Conservation (phyloP, 2,888 invertebrate genomes). For the Rapana venosa region DNA sequence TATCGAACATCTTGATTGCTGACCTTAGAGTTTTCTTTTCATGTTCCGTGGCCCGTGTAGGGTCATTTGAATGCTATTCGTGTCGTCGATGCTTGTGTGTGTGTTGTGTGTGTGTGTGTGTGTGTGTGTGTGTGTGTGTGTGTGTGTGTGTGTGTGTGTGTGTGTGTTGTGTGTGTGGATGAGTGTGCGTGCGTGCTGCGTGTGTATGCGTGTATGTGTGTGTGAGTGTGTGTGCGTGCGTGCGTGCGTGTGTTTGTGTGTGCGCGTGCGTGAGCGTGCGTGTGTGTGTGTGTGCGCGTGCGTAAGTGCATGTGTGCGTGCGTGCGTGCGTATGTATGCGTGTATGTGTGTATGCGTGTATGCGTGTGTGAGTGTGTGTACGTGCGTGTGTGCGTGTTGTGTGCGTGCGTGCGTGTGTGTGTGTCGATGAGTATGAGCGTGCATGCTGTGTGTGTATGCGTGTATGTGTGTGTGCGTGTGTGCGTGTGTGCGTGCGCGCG, state of each 20-base stretch:
- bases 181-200: not conserved
- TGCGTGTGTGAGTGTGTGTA: slow-evolving; percentile 14
- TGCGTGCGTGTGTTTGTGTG: slow-evolving; percentile 9
- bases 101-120: not conserved
- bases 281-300: not conserved
- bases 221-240: not conserved
- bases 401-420: too few species aligned
- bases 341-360: slow-evolving; percentile 15
- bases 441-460: too few species aligned
- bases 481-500: too few species aligned
- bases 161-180: slow-evolving; percentile 4
- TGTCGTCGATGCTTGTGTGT: not conserved
- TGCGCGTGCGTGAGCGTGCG: not conserved
- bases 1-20: too few species aligned
- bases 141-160: slow-evolving; percentile 20
- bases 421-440: too few species aligned
- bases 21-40: too few species aligned
- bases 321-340: slow-evolving; percentile 11
- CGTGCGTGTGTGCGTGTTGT: too few species aligned
- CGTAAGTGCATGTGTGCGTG: not conserved
- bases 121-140: slow-evolving; percentile 18
- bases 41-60: not conserved
- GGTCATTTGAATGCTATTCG: not conserved
- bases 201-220: not conserved
- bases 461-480: too few species aligned